phyloP scores from a whole-genome alignment of 2,797 vertebrate genomes.

The Anguilla megastoma region DNA sequence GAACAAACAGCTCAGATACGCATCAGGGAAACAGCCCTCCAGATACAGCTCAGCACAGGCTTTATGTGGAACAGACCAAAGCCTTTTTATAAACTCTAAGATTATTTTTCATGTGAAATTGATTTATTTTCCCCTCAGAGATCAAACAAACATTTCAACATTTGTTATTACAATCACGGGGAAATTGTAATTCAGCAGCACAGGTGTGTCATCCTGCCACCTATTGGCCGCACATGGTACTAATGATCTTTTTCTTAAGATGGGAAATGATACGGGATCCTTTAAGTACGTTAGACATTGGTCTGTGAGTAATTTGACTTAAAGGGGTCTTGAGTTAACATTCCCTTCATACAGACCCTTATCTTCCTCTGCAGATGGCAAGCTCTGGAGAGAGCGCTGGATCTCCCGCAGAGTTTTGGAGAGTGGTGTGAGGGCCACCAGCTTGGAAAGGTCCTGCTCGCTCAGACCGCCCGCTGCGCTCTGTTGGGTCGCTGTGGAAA shows the following conservation, averaged over 20 bases:
- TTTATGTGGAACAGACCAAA: background rate
- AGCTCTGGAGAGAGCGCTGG: constrained; percentile 70
- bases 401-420: constrained; percentile 77
- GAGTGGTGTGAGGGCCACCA: constrained; percentile 75
- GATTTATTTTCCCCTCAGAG: background rate
- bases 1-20: background rate
- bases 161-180: background rate
- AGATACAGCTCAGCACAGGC: background rate
- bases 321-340: background rate
- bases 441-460: constrained; percentile 74
- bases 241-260: background rate
- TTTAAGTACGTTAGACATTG: background rate
- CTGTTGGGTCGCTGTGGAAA: constrained; percentile 49
- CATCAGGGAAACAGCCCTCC: background rate
- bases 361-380: constrained; percentile 42
- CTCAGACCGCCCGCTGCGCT: constrained; percentile 62
- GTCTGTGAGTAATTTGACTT: background rate
- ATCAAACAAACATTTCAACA: background rate
- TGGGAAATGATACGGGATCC: background rate
- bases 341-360: constrained; percentile 23
- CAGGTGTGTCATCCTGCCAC: background rate
- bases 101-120: background rate
- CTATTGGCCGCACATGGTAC: background rate
- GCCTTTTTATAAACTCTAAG: background rate
- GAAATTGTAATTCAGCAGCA: background rate